Base-by-base conservation (phyloP, 2,113 vertebrate species). In the Hemibates koningsi region DNA sequence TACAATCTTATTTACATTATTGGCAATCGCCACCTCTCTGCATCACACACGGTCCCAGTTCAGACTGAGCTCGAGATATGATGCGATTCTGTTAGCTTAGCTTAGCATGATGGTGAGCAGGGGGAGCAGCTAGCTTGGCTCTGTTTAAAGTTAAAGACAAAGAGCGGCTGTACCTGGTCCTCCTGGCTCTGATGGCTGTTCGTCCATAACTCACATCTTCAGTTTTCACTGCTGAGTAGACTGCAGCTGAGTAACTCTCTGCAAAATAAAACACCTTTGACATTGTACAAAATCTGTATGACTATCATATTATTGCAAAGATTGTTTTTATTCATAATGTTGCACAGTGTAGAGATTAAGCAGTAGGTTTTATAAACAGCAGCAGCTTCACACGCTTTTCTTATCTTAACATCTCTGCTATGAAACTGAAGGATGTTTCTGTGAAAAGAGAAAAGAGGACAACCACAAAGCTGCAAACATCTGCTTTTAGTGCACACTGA, bases 141-240 rank as follows among this genome's bases (percentile, higher is more conserved):
- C 6, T 9, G 17, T n/a, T 3, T 16, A 0, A 34, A 61, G 57
- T 34, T 34, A 61, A 61, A 34, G 14, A 0, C 11, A n/a, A 17
- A 66, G 32, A 66, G 61, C 9, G 1, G 61, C 0, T 66, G 17
- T n/a, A 66, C 61, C 17, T 66, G 61, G 0, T 11, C 61, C 61
- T 66, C 61, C 32, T 66, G 17, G 17, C 32, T 63, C 59, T 63
- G 17, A 66, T 66, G 61, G 61, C 6, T 36, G 3, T 36, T 36
- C 3, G 0, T 66, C 4, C 61, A 7, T 36, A 0, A 29, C 59
- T 63, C 14, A 63, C 0, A 11, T 63, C 32, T 63, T 34, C 0
- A 36, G 27, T 59, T 59, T 27, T 59, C 56, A 59, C 27, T 59
- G 27, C 27, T 6, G 56, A 59, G 27, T 59, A 59, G 24, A 59